Evolutionary conservation across 2,797 vertebrate genomes (phyloP).

Genomic region (Enteromius anoplus): DNA sequence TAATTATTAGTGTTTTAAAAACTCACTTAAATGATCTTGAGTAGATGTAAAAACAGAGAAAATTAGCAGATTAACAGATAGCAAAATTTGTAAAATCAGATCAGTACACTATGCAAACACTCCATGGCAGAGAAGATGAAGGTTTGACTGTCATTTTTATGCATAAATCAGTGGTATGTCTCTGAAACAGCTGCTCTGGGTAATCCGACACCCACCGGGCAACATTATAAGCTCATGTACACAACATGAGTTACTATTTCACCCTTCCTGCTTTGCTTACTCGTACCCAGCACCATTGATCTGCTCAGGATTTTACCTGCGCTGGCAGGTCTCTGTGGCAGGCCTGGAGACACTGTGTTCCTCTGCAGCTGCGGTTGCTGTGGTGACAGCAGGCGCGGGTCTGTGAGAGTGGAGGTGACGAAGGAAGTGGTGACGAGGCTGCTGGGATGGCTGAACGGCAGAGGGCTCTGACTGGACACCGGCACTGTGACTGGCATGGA

Average conservation of each 20-base stretch:
- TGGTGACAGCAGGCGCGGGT: conserved; percentile 93
- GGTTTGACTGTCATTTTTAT: conserved; percentile 12
- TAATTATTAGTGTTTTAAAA: neutral
- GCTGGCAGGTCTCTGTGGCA: conserved; percentile 94
- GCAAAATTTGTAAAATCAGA: neutral
- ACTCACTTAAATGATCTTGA: neutral
- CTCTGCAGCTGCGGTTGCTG: conserved; percentile 91
- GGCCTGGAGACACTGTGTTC: conserved; percentile 90
- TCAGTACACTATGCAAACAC: neutral
- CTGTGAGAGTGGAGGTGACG: conserved; percentile 90
- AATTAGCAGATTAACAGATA: neutral
- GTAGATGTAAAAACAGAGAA: neutral
- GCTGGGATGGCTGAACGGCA: conserved; percentile 92
- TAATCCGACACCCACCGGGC: conserved; percentile 35
- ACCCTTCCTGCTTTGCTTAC: conserved; percentile 9
- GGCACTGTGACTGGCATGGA: conserved; percentile 98
- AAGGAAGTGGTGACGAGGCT: conserved; percentile 92
- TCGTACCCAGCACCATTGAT: neutral
- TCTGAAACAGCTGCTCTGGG: conserved; percentile 23
- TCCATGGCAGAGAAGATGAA: neutral
- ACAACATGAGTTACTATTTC: conserved; percentile 11
- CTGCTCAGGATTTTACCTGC: conserved; percentile 77
- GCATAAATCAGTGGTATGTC: conserved; percentile 40
- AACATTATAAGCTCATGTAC: conserved; percentile 25
- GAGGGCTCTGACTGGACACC: conserved; percentile 90